Evolutionary conservation across 2,888 invertebrate species (phyloP).

Genomic region (Plagodis pulveraria): DNA sequence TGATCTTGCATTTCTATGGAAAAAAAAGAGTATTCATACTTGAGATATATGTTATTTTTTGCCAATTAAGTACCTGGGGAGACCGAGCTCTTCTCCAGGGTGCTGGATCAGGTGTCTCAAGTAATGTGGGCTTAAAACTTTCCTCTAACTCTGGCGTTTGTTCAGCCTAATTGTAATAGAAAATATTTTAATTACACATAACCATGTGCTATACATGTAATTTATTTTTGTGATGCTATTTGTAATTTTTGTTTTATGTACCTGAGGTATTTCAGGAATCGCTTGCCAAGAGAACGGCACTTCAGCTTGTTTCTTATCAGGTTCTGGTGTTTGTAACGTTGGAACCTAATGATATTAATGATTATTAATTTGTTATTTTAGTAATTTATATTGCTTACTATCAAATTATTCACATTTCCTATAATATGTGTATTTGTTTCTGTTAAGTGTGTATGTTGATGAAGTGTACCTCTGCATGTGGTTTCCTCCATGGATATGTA

Average conservation of each 20-base stretch:
- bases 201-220: background rate
- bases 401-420: no score
- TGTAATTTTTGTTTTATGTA: slow-evolving; percentile 42
- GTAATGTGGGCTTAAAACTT: slow-evolving; percentile 72
- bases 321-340: slow-evolving; percentile 56
- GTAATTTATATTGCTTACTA: background rate
- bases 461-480: slow-evolving; percentile 35
- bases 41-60: no score
- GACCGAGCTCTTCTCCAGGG: slow-evolving; percentile 74
- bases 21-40: no score
- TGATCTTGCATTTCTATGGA: no score
- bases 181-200: background rate
- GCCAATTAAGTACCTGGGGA: slow-evolving; percentile 63
- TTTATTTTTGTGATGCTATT: background rate
- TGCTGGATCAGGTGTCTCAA: slow-evolving; percentile 61
- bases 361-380: background rate
- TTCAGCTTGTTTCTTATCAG: slow-evolving; percentile 63
- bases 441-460: slow-evolving; percentile 24
- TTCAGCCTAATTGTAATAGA: slow-evolving; percentile 64
- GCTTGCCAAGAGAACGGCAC: slow-evolving; percentile 76
- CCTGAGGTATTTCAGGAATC: slow-evolving; percentile 81
- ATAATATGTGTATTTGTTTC: slow-evolving; percentile 2
- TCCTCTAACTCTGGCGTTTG: slow-evolving; percentile 77
- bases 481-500: slow-evolving; percentile 54
- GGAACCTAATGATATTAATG: slow-evolving; percentile 58